Conservation (phyloP, 2,113 vertebrate genomes). For the Procavia capensis region DNA sequence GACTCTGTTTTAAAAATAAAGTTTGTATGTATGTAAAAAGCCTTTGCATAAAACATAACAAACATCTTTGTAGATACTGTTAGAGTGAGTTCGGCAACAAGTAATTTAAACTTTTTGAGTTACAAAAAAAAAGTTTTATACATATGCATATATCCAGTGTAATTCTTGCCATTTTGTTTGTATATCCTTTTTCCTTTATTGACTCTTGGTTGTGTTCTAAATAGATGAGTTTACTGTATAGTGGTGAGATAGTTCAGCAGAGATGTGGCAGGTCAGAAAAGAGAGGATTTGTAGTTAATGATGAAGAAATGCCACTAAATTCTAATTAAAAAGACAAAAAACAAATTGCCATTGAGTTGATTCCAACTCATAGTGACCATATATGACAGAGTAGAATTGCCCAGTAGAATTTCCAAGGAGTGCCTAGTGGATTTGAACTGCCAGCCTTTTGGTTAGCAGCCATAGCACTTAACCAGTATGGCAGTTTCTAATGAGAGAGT, state of each 20-base stretch:
- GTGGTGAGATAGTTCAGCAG: background rate
- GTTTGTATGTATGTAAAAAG: slow-evolving; percentile 29
- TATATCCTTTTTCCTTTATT: background rate
- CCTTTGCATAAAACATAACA: background rate
- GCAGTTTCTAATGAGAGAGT: background rate
- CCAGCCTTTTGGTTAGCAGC: too few species aligned
- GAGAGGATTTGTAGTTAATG: slow-evolving; percentile 4
- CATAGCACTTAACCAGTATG: too few species aligned
- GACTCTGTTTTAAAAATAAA: background rate
- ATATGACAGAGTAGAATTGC: too few species aligned
- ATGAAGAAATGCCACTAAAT: background rate
- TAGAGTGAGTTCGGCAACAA: slow-evolving; percentile 15
- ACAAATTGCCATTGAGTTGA: too few species aligned
- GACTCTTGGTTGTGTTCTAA: background rate
- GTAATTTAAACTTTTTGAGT: slow-evolving; percentile 51
- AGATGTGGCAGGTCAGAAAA: background rate
- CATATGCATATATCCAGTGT: background rate
- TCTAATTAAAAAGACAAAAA: background rate
- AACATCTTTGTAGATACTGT: slow-evolving; percentile 35
- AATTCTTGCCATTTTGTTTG: slow-evolving; percentile 15
- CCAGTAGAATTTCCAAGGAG: too few species aligned
- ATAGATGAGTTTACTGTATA: background rate
- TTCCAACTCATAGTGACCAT: too few species aligned
- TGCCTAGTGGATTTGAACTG: too few species aligned
- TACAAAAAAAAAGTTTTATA: slow-evolving; percentile 28